phyloP scores from a whole-genome alignment of 1,140 invertebrate species.

The Phenacoccus solenopsis region DNA sequence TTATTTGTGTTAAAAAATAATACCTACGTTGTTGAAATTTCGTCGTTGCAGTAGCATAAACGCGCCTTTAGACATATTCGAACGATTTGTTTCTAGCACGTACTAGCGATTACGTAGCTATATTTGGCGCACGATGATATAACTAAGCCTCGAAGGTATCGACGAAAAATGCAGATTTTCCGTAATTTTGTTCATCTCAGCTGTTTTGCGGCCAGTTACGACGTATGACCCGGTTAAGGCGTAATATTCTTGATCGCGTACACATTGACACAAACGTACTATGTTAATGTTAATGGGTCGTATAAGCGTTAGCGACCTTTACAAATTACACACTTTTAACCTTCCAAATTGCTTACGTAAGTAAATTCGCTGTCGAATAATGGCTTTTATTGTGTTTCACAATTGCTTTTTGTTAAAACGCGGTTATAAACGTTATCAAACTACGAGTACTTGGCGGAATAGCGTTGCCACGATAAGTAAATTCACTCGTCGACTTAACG shows the following conservation, averaged over 20 bases:
- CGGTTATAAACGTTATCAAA: no score
- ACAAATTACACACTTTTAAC: no score
- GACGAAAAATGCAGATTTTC: neutral
- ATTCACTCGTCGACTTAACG: no score
- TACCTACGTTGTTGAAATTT: no score
- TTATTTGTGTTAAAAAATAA: no score
- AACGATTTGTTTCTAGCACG: no score
- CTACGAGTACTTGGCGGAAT: no score
- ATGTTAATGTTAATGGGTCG: neutral
- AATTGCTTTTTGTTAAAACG: no score
- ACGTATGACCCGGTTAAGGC: neutral
- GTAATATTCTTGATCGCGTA: neutral
- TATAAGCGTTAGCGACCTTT: neutral
- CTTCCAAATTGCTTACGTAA: neutral
- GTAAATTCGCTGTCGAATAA: neutral
- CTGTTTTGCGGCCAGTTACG: neutral
- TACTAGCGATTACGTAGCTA: neutral
- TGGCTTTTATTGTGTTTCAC: no score
- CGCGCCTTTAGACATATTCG: no score
- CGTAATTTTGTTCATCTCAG: neutral
- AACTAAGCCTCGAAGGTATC: neutral
- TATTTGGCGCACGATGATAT: neutral
- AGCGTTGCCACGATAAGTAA: no score
- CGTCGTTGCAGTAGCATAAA: no score
- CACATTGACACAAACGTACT: neutral